phyloP scores from a whole-genome alignment of 2,797 vertebrate species.

The Streptopelia turtur region DNA sequence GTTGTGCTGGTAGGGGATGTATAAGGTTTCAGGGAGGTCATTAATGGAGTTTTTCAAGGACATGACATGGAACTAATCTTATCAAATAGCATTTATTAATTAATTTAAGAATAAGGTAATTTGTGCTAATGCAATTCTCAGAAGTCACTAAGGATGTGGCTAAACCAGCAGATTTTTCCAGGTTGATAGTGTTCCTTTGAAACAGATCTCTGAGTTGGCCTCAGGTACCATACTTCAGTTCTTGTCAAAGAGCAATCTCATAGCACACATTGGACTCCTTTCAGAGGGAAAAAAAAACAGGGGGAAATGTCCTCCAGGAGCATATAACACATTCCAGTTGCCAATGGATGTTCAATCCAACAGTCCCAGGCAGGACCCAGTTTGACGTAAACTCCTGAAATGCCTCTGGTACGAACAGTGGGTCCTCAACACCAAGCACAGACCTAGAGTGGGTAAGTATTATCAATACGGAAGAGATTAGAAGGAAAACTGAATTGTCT shows the following conservation, averaged over 20 bases:
- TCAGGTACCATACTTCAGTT: accelerated
- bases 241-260: neutral
- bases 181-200: neutral
- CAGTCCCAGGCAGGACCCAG: neutral
- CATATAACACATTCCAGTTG: accelerated
- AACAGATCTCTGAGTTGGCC: neutral
- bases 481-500: neutral
- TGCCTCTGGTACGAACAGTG: neutral
- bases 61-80: neutral
- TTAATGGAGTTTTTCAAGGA: neutral
- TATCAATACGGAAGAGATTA: neutral
- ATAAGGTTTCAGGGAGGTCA: neutral
- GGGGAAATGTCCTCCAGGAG: neutral
- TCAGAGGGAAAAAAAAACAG: neutral
- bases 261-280: neutral
- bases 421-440: neutral
- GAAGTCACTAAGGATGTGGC: neutral
- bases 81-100: neutral
- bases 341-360: neutral
- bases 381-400: neutral
- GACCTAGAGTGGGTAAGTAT: neutral
- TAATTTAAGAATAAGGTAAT: neutral
- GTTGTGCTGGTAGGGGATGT: neutral
- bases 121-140: neutral
- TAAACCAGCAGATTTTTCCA: neutral